These are phyloP conservation scores for Cetoscarus ocellatus DNA, from an alignment of 2,797 vertebrate species.

Conservation along the genomic window DNA sequence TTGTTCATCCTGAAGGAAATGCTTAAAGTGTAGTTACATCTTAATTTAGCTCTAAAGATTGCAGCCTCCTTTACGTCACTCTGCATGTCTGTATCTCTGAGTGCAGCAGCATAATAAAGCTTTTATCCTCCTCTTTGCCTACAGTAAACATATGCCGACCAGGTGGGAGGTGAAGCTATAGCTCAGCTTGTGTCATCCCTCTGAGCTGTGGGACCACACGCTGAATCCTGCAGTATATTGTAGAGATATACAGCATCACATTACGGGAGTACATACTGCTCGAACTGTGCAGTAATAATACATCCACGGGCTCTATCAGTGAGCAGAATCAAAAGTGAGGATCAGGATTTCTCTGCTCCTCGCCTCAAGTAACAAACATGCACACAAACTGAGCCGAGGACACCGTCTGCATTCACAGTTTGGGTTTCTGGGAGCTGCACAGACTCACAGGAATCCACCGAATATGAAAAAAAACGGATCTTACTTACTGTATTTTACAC, in stretches of 20 bases:
- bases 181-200: constrained; percentile 39
- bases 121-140: constrained; percentile 28
- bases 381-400: constrained; percentile 7
- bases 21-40: constrained; percentile 23
- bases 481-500: constrained; percentile 27
- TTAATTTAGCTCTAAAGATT: constrained; percentile 37
- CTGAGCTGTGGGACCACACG: constrained; percentile 12
- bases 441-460: constrained; percentile 2
- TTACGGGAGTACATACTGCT: constrained; percentile 25
- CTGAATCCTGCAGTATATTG: constrained; percentile 17
- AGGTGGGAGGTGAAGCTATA: constrained; percentile 44
- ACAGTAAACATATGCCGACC: constrained; percentile 32
- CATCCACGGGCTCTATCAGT: constrained; percentile 26
- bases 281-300: constrained; percentile 22
- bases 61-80: constrained; percentile 21
- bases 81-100: neutral
- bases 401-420: constrained; percentile 44
- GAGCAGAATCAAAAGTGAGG: constrained; percentile 54
- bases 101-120: constrained; percentile 17
- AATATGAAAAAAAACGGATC: too few relatives aligned
- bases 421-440: constrained; percentile 33
- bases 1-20: constrained; percentile 28
- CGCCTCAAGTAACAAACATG: constrained; percentile 3
- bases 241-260: constrained; percentile 36
- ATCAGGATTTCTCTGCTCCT: constrained; percentile 34